Evolutionary conservation across 2,888 invertebrate genomes (phyloP), one percentile per base, ranked within the genome.

Genomic region (Pristionchus mayeri): DNA sequence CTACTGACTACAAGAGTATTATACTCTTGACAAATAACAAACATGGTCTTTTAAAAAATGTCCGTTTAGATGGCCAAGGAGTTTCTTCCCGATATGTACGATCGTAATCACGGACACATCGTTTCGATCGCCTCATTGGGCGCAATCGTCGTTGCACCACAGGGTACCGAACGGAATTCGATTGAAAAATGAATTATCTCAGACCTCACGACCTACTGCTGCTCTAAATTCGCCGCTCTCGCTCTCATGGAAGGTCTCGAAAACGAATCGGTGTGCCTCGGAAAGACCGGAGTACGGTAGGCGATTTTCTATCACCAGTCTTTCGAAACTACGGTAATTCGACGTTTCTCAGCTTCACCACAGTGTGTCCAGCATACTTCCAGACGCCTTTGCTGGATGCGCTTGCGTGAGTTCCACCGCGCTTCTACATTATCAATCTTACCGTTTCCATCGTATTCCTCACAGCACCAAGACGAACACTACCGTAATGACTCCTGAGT

Each of bases 341-440:
- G 75, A 44, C 34, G 30, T 75, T 78, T 50, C 24, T n/a, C 57
- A 80, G 80, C 24, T 80, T 80, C 80, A 80, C 80, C n/a, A 80
- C 80, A 21, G 57, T 80, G 9, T 80, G 80, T 18, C 80, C 80
- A 7, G 57, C 37, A 34, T 80, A 80, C 57, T 80, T 80, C 80
- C 57, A 80, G 37, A 24, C 80, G 40, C 80, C n/a, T 0, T 40
- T 80, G 34, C 37, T 80, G 37, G 57, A 80, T 21, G 40, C 50
- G 50, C 80, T 80, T 54, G 57, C 80, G 80, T 80, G 16, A 40
- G 80, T 11, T n/a, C 4, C 3, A 30, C 18, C 16, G 30, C 13
- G n/a, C n/a, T n/a, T n/a, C 13, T n/a, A 78, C 16, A 3, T 16
- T 71, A 40, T 7, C 6, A n/a, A n/a, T n/a, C n/a, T 24, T 75